A percentile compares a stretch with the other conserved stretches of the same genome.
These are phyloP conservation scores for Clivina fossor DNA, from an alignment of 2,888 invertebrate species.

Conservation along the genomic window DNA sequence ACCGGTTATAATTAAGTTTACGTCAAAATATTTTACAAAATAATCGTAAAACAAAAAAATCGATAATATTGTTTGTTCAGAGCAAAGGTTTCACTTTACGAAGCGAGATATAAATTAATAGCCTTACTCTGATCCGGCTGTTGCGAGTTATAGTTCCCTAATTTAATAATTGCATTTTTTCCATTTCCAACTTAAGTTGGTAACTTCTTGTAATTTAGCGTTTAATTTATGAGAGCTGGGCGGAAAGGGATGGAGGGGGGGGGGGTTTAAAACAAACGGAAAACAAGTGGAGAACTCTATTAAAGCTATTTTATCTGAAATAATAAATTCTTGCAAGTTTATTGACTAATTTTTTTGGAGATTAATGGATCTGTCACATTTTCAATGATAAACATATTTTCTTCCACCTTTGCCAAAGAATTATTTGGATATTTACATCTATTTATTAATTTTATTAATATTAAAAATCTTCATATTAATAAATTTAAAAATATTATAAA, in stretches of 20 bases:
- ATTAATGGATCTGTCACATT: no score
- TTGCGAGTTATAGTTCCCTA: conserved; percentile 23
- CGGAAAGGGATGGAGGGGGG: background rate
- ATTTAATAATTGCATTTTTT: conserved; percentile 33
- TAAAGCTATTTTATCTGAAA: conserved; percentile 33
- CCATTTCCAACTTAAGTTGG: conserved; percentile 26
- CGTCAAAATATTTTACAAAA: conserved; percentile 24
- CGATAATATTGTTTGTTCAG: no score
- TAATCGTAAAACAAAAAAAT: no score
- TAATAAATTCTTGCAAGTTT: conserved; percentile 33
- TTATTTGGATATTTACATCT: no score
- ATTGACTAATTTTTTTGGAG: no score
- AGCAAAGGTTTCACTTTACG: conserved; percentile 18
- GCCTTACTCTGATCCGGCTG: conserved; percentile 11
- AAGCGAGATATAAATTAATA: conserved; percentile 28
- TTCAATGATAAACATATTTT: no score
- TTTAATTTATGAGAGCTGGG: no score
- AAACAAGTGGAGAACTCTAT: conserved; percentile 30
- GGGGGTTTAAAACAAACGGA: conserved; percentile 23
- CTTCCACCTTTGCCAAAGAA: no score
- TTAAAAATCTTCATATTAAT: no score
- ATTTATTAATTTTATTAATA: no score
- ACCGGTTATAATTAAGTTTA: conserved; percentile 16
- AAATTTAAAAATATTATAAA: no score
- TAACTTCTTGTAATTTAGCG: conserved; percentile 29